These are phyloP conservation scores for Semicossyphus pulcher DNA, from an alignment of 2,113 vertebrate species.

Conservation along the genomic window DNA sequence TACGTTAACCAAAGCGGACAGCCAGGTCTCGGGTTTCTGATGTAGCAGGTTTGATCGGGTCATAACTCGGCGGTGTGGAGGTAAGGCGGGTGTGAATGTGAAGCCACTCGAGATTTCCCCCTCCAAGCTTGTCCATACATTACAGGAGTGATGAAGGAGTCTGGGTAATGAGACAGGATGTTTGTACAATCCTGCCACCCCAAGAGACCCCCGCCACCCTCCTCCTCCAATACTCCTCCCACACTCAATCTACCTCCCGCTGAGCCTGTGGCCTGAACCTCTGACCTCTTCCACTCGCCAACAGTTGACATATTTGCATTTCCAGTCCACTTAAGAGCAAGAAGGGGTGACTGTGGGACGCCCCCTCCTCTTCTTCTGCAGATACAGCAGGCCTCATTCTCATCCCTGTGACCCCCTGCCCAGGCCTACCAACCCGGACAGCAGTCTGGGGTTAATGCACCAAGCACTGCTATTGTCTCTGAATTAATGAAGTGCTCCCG, in stretches of 20 bases:
- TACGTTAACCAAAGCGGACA: conserved; percentile 63
- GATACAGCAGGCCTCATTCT: conserved; percentile 80
- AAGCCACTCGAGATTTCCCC: conserved; percentile 27
- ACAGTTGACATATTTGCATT: conserved; percentile 81
- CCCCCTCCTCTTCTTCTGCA: conserved; percentile 41
- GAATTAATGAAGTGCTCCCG: conserved; percentile 78
- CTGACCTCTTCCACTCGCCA: conserved; percentile 76
- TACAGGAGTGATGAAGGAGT: conserved; percentile 60
- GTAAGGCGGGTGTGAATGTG: conserved; percentile 36
- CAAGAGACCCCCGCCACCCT: conserved; percentile 5
- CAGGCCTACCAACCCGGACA: conserved; percentile 54
- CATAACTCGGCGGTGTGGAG: conserved; percentile 7
- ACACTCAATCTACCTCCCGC: conserved; percentile 67
- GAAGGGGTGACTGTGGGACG: conserved; percentile 22
- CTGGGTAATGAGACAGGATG: conserved; percentile 75
- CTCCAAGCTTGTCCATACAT: conserved; percentile 43
- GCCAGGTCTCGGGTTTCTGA: conserved; percentile 52
- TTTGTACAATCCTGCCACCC: conserved; percentile 65
- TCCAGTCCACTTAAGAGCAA: conserved; percentile 62
- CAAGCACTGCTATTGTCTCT: conserved; percentile 77
- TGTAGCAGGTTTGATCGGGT: conserved; percentile 59
- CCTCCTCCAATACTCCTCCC: conserved; percentile 41
- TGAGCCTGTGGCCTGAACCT: conserved; percentile 71
- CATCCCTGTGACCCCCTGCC: conserved; percentile 72
- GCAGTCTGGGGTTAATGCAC: conserved; percentile 80